These are phyloP conservation scores for Schizopygopsis malacanthus DNA, from an alignment of 2,797 vertebrate genomes.

Conservation along the genomic window DNA sequence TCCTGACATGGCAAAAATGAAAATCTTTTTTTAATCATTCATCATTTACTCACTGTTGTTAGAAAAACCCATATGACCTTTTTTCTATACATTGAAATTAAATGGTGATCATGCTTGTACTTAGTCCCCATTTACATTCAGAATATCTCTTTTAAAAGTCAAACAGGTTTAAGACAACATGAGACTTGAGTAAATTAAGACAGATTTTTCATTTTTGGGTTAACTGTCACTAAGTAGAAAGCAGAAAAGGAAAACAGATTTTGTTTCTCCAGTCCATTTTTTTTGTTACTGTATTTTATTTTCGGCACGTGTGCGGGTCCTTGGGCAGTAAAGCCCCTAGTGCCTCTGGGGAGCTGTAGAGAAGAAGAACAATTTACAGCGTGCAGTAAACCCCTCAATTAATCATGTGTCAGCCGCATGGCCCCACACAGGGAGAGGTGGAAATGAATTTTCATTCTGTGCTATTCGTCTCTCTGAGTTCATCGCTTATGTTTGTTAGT, in stretches of 20 bases:
- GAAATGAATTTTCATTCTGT: slow-evolving; percentile 94
- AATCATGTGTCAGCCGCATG: slow-evolving; percentile 87
- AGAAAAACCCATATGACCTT: neutral
- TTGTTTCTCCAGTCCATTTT: slow-evolving; percentile 17
- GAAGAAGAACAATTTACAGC: slow-evolving; percentile 89
- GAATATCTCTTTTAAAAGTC: neutral
- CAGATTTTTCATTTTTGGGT: neutral
- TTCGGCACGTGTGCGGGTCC: slow-evolving; percentile 66
- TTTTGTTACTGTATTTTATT: slow-evolving; percentile 58
- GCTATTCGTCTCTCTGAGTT: slow-evolving; percentile 88
- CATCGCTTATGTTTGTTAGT: slow-evolving; percentile 96
- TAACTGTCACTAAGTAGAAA: slow-evolving; percentile 1
- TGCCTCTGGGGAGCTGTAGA: slow-evolving; percentile 76
- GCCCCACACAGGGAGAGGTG: slow-evolving; percentile 89
- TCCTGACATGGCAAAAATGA: neutral
- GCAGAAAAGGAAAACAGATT: neutral
- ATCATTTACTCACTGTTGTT: neutral
- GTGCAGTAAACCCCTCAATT: slow-evolving; percentile 89
- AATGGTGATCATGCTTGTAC: neutral
- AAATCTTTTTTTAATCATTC: neutral
- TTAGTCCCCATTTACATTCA: neutral
- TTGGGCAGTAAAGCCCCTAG: slow-evolving; percentile 78
- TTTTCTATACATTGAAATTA: neutral
- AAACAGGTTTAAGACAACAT: neutral
- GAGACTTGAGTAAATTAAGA: neutral